Conservation (phyloP, 2,888 invertebrate species). For the Chymomyza caudatula region DNA sequence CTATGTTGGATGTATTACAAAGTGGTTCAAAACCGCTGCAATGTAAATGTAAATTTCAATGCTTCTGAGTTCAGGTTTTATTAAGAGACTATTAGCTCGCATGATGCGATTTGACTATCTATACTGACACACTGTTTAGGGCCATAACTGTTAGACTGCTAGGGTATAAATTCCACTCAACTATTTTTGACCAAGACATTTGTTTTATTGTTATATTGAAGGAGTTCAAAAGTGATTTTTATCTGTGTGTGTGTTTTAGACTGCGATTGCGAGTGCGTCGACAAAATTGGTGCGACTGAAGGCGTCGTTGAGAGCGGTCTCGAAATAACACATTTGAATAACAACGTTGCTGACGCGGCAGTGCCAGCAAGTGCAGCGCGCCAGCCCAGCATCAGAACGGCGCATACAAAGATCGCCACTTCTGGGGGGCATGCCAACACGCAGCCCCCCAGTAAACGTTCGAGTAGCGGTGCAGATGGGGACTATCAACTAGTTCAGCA, state of each 20-base stretch:
- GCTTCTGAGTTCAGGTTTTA: no score
- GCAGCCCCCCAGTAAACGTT: slow-evolving; percentile 82
- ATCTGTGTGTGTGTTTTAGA: slow-evolving; percentile 23
- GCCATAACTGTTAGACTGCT: no score
- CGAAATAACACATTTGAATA: neutral
- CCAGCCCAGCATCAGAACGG: slow-evolving; percentile 77
- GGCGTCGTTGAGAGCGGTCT: slow-evolving; percentile 34
- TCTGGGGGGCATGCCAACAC: slow-evolving; percentile 79
- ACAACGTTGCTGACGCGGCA: slow-evolving; percentile 20
- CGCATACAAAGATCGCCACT: slow-evolving; percentile 79
- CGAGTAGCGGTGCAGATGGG: slow-evolving; percentile 93
- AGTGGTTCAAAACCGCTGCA: no score
- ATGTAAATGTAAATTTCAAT: no score
- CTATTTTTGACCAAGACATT: no score
- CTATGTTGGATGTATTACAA: no score
- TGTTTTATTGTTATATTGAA: no score
- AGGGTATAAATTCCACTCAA: no score
- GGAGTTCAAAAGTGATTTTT: neutral
- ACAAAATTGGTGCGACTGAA: slow-evolving; percentile 36
- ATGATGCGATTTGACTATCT: no score
- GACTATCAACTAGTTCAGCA: slow-evolving; percentile 99
- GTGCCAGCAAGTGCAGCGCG: slow-evolving; percentile 34
- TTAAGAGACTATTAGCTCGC: no score
- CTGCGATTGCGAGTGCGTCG: slow-evolving; percentile 79
- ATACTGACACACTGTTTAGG: no score